phyloP scores from a whole-genome alignment of 2,113 vertebrate genomes.

The Thryonomys swinderianus region DNA sequence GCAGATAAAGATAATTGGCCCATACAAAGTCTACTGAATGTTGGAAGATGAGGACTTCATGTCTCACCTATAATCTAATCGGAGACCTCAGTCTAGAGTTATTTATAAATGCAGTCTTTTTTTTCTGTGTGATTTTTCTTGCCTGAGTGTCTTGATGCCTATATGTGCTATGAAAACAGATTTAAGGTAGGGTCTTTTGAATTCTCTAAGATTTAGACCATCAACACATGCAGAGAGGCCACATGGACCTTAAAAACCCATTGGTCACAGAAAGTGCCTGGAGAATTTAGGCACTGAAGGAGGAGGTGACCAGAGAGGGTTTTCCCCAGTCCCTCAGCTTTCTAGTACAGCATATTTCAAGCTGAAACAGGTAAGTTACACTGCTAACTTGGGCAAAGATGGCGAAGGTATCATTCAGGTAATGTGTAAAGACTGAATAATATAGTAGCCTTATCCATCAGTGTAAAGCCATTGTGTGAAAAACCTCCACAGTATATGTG shows the following conservation, averaged over 20 bases:
- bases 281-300: background rate
- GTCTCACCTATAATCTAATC: background rate
- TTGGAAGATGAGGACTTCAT: background rate
- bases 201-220: background rate
- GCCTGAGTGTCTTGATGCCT: background rate
- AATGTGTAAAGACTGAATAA: background rate
- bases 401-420: background rate
- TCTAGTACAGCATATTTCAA: background rate
- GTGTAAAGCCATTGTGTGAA: background rate
- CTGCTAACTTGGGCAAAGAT: background rate
- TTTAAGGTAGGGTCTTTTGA: background rate
- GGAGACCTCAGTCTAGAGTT: background rate
- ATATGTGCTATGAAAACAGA: background rate
- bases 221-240: background rate
- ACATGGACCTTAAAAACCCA: background rate
- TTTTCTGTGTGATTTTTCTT: background rate
- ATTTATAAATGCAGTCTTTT: background rate
- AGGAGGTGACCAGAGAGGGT: background rate
- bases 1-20: background rate
- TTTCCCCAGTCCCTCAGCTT: background rate
- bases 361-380: background rate
- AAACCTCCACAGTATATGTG: background rate
- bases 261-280: background rate
- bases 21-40: background rate
- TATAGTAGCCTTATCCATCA: background rate